Evolutionary conservation across 2,113 vertebrate species (phyloP), one percentile per base, ranked within the genome.

Genomic region (Phalacrocorax pelagicus): DNA sequence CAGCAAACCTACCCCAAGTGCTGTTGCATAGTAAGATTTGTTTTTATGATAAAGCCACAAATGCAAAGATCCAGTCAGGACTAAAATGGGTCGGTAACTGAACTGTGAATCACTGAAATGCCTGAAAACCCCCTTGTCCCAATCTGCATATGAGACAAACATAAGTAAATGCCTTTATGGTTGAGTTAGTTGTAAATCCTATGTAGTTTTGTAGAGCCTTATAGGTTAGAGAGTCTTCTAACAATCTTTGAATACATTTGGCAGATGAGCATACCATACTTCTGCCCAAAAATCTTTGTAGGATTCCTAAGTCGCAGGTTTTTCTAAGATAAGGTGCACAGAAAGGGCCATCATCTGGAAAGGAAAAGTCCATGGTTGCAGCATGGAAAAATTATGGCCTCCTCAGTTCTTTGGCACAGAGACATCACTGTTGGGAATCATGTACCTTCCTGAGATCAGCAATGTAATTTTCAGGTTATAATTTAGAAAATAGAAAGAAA

Each of bases 401-500:
- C 5, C 71, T 86, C 58, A 52, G 1, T 24, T 54, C 44, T 66
- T 38, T 70, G 49, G 34, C 78, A 67, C 38, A 47, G 46, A 62
- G 16, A 29, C 21, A 8, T 88, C 26, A 3, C 54, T 65, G 0
- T 1, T 46, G 78, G 69, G 54, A 81, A 46, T 79, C 42, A 2
- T 55, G 34, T 58, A n/a, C 51, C 63, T 92, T 92, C 58, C 78
- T 59, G 55, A 83, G 38, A 59, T 19, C 73, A 40, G 59, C 89
- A 67, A 16, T 40, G 55, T 57, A 65, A 83, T 94, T 88, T 86
- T 78, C 84, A 86, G 81, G 52, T 87, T 73, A 75, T 70, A 85
- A 80, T 73, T 94, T 91, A 62, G 78, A 66, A 89, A 91, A 54
- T 36, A 42, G 83, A 92, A 67, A 62, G 73, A 91, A 86, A 72